phyloP scores from a whole-genome alignment of 2,113 vertebrate species.

The Cinclus mexicanus region DNA sequence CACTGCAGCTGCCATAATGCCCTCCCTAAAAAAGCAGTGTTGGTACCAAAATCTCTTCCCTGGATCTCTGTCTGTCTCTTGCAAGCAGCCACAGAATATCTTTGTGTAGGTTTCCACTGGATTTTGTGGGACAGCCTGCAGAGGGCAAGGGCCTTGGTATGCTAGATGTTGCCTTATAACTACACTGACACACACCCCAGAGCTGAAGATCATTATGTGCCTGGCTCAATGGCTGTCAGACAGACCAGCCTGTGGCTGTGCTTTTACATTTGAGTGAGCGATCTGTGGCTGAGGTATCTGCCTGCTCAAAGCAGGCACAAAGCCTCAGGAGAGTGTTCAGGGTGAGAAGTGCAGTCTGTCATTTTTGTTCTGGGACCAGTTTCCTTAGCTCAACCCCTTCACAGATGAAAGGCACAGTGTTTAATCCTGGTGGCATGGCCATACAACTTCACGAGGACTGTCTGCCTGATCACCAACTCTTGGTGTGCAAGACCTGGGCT shows the following conservation, averaged over 20 bases:
- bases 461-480: not conserved
- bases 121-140: not conserved
- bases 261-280: not conserved
- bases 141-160: not conserved
- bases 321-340: not conserved
- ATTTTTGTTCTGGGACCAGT: not conserved
- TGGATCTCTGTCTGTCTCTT: not conserved
- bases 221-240: not conserved
- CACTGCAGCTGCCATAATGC: not conserved
- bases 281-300: not conserved
- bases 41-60: not conserved
- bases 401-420: not conserved
- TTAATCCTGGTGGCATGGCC: not conserved
- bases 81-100: not conserved
- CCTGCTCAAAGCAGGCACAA: not conserved
- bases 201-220: not conserved
- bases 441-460: not conserved
- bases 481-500: not conserved
- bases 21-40: not conserved
- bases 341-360: not conserved
- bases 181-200: not conserved
- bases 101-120: not conserved
- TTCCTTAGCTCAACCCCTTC: not conserved
- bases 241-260: not conserved
- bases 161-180: not conserved